Conservation (phyloP, 2,797 vertebrate species). For the Gobio occitaniae region DNA sequence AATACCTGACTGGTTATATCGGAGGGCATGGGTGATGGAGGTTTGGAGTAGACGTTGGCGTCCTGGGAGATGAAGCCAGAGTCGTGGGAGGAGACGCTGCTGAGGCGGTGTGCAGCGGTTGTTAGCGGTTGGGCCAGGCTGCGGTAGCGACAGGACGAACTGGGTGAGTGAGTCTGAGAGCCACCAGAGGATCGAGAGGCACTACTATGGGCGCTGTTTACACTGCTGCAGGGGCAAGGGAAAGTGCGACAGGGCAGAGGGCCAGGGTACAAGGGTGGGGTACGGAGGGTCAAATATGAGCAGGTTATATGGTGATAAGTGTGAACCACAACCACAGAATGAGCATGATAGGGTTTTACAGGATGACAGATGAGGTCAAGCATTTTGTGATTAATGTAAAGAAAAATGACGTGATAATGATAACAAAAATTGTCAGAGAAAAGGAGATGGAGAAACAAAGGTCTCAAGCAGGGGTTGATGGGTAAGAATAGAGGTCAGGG, state of each 20-base stretch:
- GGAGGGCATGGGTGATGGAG: conserved; percentile 96
- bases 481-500: conserved; percentile 20
- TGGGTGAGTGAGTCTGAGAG: conserved; percentile 90
- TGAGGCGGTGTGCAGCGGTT: conserved; percentile 88
- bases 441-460: conserved; percentile 1
- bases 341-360: conserved; percentile 15
- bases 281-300: neutral
- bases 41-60: conserved; percentile 92
- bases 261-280: conserved; percentile 17
- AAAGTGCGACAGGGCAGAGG: conserved; percentile 22
- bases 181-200: conserved; percentile 88
- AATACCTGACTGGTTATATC: conserved; percentile 96
- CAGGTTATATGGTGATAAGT: neutral
- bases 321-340: conserved; percentile 11
- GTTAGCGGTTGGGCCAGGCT: conserved; percentile 87
- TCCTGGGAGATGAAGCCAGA: conserved; percentile 98
- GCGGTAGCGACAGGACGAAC: conserved; percentile 93
- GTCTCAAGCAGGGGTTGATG: conserved; percentile 10
- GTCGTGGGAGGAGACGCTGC: conserved; percentile 96
- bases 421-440: neutral
- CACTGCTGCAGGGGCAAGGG: conserved; percentile 80
- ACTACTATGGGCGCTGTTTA: conserved; percentile 92
- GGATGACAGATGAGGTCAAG: neutral
- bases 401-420: neutral
- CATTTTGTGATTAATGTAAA: conserved; percentile 16